These are phyloP conservation scores for Chloropsis cyanopogon DNA, from an alignment of 2,113 vertebrate genomes.

Conservation along the genomic window DNA sequence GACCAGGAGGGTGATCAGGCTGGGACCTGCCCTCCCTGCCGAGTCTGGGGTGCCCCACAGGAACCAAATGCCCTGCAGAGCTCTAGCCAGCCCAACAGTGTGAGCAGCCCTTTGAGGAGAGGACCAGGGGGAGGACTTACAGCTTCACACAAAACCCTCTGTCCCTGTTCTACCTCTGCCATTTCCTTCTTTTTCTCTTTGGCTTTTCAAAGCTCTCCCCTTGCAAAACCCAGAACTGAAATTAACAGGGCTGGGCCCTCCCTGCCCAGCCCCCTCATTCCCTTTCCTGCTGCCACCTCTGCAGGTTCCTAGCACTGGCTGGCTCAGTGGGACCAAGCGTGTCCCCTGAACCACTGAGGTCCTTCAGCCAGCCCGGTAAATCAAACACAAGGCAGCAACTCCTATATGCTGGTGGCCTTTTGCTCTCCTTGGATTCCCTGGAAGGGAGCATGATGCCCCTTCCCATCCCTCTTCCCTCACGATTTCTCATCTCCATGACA, in stretches of 20 bases:
- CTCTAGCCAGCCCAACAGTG: fast-evolving
- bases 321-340: fast-evolving
- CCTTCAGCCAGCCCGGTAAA: neutral
- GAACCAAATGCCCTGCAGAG: neutral
- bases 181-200: constrained; percentile 17
- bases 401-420: neutral
- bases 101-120: neutral
- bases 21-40: neutral
- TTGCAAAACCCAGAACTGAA: constrained; percentile 59
- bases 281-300: neutral
- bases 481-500: neutral
- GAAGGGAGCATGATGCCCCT: neutral
- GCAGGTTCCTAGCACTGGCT: neutral
- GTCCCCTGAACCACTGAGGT: neutral
- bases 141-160: neutral
- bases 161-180: neutral
- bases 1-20: neutral
- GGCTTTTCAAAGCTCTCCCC: constrained; percentile 22
- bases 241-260: neutral
- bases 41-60: neutral
- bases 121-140: neutral
- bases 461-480: neutral
- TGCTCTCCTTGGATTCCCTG: neutral
- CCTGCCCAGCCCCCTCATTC: neutral
- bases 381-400: neutral